phyloP scores from a whole-genome alignment of 2,113 vertebrate species.

The Penelope pileata region DNA sequence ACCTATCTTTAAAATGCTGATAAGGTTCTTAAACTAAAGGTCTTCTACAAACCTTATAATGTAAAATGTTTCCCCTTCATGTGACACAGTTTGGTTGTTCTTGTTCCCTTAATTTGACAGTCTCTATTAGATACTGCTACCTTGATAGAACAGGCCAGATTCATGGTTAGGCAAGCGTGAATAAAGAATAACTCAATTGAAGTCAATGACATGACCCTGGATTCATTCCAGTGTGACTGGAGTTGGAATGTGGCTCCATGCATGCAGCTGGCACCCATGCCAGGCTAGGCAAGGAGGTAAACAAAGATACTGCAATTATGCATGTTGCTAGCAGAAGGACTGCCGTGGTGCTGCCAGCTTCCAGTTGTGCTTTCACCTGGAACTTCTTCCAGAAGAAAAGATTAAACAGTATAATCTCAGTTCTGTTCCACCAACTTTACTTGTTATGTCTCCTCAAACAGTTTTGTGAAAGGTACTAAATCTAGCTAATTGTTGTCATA shows the following conservation, averaged over 20 bases:
- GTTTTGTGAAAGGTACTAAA: neutral
- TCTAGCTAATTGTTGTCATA: neutral
- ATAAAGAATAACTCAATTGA: slow-evolving; percentile 28
- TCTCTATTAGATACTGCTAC: neutral
- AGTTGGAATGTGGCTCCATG: slow-evolving; percentile 24
- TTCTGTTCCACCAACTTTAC: neutral
- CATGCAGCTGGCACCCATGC: neutral
- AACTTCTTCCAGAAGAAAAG: neutral
- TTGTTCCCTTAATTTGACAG: neutral
- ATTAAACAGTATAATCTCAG: neutral
- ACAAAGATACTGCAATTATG: neutral
- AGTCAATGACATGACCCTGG: slow-evolving; percentile 31
- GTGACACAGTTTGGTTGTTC: neutral
- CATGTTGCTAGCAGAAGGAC: neutral
- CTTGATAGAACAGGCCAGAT: neutral
- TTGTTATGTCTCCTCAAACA: neutral
- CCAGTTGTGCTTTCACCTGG: neutral
- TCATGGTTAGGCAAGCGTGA: neutral
- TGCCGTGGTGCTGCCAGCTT: neutral
- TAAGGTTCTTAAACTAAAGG: slow-evolving; percentile 1
- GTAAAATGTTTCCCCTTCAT: neutral
- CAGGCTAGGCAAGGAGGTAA: neutral
- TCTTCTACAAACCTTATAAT: neutral
- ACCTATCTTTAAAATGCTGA: neutral
- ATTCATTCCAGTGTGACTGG: neutral